Conservation (phyloP, 2,888 invertebrate genomes). For the Ganaspis brasiliensis region DNA sequence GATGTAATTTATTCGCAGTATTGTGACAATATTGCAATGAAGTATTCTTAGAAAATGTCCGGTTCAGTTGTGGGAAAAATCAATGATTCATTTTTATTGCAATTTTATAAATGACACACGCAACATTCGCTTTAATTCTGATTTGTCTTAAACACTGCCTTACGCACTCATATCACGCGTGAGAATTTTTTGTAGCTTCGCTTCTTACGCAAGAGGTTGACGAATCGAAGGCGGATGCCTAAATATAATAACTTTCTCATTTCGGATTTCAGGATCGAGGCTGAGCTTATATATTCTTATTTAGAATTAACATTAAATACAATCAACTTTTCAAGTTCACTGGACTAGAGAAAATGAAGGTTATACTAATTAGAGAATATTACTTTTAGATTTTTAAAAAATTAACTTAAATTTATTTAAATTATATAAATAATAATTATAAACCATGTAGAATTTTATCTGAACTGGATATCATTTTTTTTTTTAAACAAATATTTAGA, state of each 20-base stretch:
- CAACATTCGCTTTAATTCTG: conserved; percentile 50
- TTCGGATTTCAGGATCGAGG: neutral
- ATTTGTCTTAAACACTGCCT: conserved; percentile 46
- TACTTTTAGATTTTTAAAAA: too few species aligned
- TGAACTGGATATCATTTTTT: too few species aligned
- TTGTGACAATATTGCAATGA: neutral
- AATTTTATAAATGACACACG: neutral
- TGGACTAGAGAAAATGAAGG: too few species aligned
- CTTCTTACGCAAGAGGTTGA: conserved; percentile 63
- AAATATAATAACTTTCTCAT: conserved; percentile 6
- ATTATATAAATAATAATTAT: too few species aligned
- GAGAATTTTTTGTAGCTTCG: conserved; percentile 55
- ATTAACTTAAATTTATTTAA: too few species aligned
- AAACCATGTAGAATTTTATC: too few species aligned
- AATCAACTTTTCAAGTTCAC: neutral
- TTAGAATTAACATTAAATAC: neutral
- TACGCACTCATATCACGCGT: conserved; percentile 55
- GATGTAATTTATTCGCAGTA: conserved; percentile 5
- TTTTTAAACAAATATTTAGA: too few species aligned
- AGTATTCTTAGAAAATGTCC: neutral
- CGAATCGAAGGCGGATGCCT: conserved; percentile 67
- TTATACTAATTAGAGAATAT: too few species aligned
- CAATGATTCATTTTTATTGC: conserved; percentile 22
- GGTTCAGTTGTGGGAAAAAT: neutral
- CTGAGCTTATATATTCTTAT: neutral